phyloP scores from a whole-genome alignment of 2,113 vertebrate species.

The Candoia aspera region DNA sequence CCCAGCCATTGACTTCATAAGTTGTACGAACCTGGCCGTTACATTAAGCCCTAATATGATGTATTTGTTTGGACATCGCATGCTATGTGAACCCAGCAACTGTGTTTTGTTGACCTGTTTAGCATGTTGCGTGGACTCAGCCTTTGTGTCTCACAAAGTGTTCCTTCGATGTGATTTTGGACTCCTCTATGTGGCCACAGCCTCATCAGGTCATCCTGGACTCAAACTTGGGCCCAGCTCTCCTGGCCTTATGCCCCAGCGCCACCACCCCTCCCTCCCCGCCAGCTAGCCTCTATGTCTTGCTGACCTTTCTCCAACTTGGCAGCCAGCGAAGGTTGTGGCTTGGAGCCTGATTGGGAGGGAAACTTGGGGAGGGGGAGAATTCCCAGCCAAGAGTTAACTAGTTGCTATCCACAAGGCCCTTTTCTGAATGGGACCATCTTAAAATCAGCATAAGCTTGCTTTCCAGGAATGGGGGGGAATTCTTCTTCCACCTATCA shows the following conservation, averaged over 20 bases:
- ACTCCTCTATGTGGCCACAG: background rate
- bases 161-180: background rate
- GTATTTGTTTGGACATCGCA: background rate
- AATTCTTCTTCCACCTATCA: background rate
- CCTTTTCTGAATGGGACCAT: background rate
- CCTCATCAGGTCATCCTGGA: background rate
- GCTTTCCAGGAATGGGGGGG: background rate
- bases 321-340: slow-evolving; percentile 19
- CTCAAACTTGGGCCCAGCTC: background rate
- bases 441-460: background rate
- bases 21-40: background rate
- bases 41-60: background rate
- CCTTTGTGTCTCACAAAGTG: background rate
- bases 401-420: background rate
- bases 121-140: background rate
- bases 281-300: background rate
- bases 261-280: slow-evolving; percentile 2
- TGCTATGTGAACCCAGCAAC: background rate
- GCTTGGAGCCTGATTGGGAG: slow-evolving; percentile 21
- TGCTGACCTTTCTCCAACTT: slow-evolving; percentile 39
- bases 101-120: background rate
- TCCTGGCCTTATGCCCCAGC: background rate
- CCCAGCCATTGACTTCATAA: background rate
- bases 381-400: slow-evolving; percentile 13
- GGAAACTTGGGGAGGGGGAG: background rate